Evolutionary conservation across 2,797 vertebrate genomes (phyloP).

Genomic region (Fistularia commersonii): DNA sequence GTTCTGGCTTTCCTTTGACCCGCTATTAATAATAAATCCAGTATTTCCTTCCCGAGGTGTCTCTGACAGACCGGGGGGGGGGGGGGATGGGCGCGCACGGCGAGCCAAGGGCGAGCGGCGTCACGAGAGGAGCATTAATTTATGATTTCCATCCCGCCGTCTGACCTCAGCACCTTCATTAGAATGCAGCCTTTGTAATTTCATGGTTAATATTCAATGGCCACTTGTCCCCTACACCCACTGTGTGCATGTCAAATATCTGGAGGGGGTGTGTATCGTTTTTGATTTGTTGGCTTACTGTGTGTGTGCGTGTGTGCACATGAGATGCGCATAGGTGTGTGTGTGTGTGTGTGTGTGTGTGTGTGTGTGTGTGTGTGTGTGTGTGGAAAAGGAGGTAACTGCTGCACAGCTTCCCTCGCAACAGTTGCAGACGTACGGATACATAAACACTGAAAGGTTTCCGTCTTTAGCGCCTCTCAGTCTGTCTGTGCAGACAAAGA

Average conservation of each 20-base stretch:
- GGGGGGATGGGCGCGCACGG: conserved; percentile 57
- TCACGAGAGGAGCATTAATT: conserved; percentile 82
- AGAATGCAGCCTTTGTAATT: conserved; percentile 84
- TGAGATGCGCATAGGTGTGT: no score
- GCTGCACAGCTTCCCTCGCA: conserved; percentile 52
- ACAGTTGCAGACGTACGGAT: conserved; percentile 70
- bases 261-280: conserved; percentile 52
- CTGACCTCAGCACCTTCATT: conserved; percentile 81
- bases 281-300: conserved; percentile 54
- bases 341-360: conserved; percentile 26
- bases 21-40: conserved; percentile 76
- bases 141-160: conserved; percentile 82
- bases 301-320: conserved; percentile 9
- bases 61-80: conserved; percentile 46
- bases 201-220: conserved; percentile 85
- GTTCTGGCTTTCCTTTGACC: conserved; percentile 69
- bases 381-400: conserved; percentile 43
- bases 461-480: no score
- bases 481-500: no score
- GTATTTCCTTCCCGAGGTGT: conserved; percentile 65
- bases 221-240: conserved; percentile 75
- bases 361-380: conserved; percentile 26
- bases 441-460: no score
- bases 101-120: conserved; percentile 71
- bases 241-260: conserved; percentile 75